These are phyloP conservation scores for Sarcophaga carnaria DNA, from an alignment of 2,888 invertebrate species.

Conservation along the genomic window DNA sequence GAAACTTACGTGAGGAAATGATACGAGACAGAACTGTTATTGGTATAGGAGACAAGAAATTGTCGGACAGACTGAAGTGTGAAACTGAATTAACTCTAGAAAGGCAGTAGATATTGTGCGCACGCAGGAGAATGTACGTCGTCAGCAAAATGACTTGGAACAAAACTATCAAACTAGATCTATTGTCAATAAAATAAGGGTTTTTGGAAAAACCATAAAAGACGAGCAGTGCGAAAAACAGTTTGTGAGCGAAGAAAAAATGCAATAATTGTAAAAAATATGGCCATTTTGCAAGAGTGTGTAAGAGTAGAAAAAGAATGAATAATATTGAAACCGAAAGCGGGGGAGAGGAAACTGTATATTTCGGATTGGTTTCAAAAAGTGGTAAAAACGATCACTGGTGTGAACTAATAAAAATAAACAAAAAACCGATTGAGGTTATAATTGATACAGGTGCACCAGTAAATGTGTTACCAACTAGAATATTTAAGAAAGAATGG, in stretches of 20 bases:
- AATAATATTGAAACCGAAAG: slow-evolving; percentile 11
- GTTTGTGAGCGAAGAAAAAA: slow-evolving; percentile 15
- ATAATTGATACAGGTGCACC: slow-evolving; percentile 26
- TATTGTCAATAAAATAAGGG: background rate
- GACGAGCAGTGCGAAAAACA: background rate
- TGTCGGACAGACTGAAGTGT: slow-evolving; percentile 44
- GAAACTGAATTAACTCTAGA: slow-evolving; percentile 36
- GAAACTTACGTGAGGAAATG: slow-evolving; percentile 43
- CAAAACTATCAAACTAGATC: background rate
- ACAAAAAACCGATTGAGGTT: slow-evolving; percentile 2
- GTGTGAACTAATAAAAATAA: slow-evolving; percentile 7
- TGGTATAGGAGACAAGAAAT: slow-evolving; percentile 29
- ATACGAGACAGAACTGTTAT: slow-evolving; percentile 46
- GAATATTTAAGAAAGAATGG: background rate
- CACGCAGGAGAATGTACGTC: background rate
- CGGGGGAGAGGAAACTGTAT: slow-evolving; percentile 2
- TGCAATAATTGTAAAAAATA: slow-evolving; percentile 31
- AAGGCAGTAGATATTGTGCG: slow-evolving; percentile 2
- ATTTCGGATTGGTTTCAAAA: slow-evolving; percentile 32
- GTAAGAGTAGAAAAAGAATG: slow-evolving; percentile 14
- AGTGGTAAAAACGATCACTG: slow-evolving; percentile 10
- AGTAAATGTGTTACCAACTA: slow-evolving; percentile 24
- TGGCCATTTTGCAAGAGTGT: slow-evolving; percentile 32
- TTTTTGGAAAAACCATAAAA: background rate
- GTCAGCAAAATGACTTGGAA: background rate